Evolutionary conservation across 1,140 invertebrate species (phyloP).

Genomic region (Eupeodes corollae): DNA sequence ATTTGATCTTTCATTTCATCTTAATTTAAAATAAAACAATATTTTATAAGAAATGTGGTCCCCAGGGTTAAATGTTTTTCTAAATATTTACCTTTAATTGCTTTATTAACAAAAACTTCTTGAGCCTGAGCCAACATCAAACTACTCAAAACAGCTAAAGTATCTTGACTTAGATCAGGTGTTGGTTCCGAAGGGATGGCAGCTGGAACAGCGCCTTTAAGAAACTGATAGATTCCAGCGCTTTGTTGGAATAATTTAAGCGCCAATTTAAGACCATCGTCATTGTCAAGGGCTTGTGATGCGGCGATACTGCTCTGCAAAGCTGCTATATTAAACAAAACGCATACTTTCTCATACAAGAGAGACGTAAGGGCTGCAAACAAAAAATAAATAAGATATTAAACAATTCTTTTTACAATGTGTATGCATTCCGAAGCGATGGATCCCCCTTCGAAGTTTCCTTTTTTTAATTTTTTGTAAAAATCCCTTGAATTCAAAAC

Average conservation of each 20-base stretch:
- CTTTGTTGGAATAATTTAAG: constrained; percentile 91
- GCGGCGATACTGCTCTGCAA: constrained; percentile 83
- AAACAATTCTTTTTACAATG: no score
- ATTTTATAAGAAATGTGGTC: no score
- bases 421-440: no score
- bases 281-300: constrained; percentile 72
- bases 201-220: constrained; percentile 76
- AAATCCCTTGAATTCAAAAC: no score
- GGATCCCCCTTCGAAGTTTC: no score
- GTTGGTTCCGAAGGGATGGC: constrained; percentile 89
- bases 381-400: not conserved
- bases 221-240: constrained; percentile 78
- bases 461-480: no score
- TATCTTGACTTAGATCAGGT: constrained; percentile 87
- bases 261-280: constrained; percentile 87
- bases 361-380: constrained; percentile 68
- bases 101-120: constrained; percentile 93
- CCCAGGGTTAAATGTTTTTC: not conserved
- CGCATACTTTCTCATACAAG: constrained; percentile 86
- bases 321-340: constrained; percentile 95
- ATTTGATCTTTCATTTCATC: constrained; percentile 90
- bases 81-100: constrained; percentile 60
- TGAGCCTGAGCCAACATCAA: constrained; percentile 97
- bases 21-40: constrained; percentile 32
- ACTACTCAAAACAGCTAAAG: constrained; percentile 67